These are phyloP conservation scores for Drosophila kokeensis DNA, from an alignment of 2,888 invertebrate genomes.

Conservation along the genomic window DNA sequence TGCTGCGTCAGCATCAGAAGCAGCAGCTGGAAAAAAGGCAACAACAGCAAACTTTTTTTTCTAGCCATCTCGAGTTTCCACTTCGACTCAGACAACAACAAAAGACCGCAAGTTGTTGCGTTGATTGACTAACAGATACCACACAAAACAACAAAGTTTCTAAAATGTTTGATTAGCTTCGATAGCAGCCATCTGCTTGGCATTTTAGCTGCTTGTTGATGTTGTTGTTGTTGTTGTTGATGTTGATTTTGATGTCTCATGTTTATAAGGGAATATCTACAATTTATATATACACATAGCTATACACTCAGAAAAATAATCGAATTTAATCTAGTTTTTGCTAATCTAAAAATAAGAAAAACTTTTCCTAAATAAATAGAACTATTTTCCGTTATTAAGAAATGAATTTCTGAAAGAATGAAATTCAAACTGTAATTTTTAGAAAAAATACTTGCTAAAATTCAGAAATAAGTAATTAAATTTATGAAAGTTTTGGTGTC, in stretches of 20 bases:
- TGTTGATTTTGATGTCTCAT: neutral
- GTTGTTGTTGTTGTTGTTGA: neutral
- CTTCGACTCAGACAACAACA: slow-evolving; percentile 1
- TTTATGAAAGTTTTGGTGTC: too few species aligned
- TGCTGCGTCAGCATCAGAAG: slow-evolving; percentile 10
- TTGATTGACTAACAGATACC: slow-evolving; percentile 25
- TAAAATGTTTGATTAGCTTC: neutral
- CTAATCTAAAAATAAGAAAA: too few species aligned
- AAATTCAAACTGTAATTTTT: too few species aligned
- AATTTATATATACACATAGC: neutral
- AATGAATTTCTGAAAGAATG: too few species aligned
- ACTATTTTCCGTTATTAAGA: too few species aligned
- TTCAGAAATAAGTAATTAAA: too few species aligned
- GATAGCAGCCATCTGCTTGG: neutral
- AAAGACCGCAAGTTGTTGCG: neutral
- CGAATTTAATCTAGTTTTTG: neutral
- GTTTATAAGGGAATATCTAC: neutral
- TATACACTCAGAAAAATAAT: neutral
- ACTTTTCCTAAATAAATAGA: too few species aligned
- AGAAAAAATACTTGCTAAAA: too few species aligned
- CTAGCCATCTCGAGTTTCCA: neutral
- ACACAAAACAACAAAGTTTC: neutral
- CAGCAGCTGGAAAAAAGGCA: slow-evolving; percentile 13
- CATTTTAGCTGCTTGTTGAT: neutral
- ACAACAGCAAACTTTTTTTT: neutral